Conservation (phyloP, 2,113 vertebrate genomes). For the Cyanoramphus novaezelandiae region DNA sequence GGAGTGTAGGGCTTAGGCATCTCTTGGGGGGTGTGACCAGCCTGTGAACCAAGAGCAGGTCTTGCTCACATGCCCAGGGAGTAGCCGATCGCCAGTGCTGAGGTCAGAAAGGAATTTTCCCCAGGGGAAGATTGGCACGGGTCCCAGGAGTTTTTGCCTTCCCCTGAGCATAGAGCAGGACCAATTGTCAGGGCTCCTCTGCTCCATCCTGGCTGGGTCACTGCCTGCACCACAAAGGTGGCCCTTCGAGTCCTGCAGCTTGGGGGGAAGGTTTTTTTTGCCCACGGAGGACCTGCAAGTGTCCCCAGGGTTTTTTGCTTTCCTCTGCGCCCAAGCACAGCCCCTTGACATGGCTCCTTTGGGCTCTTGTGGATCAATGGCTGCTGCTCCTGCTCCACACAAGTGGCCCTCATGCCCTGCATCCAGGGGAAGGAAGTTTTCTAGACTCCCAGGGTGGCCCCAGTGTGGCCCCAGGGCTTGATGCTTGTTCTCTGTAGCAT, state of each 20-base stretch:
- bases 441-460: not conserved
- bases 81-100: not conserved
- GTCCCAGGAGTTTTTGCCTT: not conserved
- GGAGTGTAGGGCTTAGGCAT: not conserved
- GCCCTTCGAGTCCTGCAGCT: not conserved
- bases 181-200: not conserved
- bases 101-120: not conserved
- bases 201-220: not conserved
- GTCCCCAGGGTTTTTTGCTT: not conserved
- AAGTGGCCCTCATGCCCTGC: not conserved
- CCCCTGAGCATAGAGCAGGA: not conserved
- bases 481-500: not conserved
- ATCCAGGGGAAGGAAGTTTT: not conserved
- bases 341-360: not conserved
- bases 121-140: not conserved
- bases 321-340: not conserved
- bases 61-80: not conserved
- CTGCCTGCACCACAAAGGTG: not conserved
- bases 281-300: not conserved
- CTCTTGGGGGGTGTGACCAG: not conserved
- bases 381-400: too few species aligned
- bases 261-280: not conserved
- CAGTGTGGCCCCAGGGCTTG: not conserved
- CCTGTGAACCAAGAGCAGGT: not conserved
- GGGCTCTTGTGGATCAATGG: not conserved